phyloP scores from a whole-genome alignment of 2,797 vertebrate genomes.

The Mionectes olivaceus region DNA sequence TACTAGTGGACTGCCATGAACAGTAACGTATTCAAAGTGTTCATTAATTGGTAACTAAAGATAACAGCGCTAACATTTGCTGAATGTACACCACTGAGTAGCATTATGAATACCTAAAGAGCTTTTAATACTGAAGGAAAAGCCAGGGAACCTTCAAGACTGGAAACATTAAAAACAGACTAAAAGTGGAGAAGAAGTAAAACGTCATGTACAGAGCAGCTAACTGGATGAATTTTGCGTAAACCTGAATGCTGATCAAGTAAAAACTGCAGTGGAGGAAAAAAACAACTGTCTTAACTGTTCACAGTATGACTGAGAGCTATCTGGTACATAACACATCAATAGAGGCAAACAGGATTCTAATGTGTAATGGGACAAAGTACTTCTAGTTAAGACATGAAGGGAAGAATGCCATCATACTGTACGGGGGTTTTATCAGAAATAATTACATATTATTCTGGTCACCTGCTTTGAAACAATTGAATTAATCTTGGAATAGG shows the following conservation, averaged over 20 bases:
- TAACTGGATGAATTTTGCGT: neutral
- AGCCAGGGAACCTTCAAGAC: neutral
- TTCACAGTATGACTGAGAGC: neutral
- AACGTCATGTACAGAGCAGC: neutral
- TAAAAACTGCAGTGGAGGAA: neutral
- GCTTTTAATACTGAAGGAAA: neutral
- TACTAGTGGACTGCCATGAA: neutral
- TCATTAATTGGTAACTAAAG: neutral
- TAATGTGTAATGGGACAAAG: neutral
- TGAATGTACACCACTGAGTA: neutral
- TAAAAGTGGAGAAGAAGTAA: neutral
- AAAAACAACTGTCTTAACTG: neutral
- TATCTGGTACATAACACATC: neutral
- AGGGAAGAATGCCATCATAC: neutral
- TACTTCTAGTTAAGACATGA: neutral
- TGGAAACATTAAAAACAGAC: neutral
- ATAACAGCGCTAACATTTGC: neutral
- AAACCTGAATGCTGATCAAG: neutral
- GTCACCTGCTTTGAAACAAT: neutral
- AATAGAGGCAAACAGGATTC: neutral
- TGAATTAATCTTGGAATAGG: neutral
- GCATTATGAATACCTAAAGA: neutral
- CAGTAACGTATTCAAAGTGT: neutral
- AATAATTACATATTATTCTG: neutral
- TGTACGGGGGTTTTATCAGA: neutral